Base-by-base conservation (phyloP, 2,113 vertebrate genomes). In the Sander lucioperca region DNA sequence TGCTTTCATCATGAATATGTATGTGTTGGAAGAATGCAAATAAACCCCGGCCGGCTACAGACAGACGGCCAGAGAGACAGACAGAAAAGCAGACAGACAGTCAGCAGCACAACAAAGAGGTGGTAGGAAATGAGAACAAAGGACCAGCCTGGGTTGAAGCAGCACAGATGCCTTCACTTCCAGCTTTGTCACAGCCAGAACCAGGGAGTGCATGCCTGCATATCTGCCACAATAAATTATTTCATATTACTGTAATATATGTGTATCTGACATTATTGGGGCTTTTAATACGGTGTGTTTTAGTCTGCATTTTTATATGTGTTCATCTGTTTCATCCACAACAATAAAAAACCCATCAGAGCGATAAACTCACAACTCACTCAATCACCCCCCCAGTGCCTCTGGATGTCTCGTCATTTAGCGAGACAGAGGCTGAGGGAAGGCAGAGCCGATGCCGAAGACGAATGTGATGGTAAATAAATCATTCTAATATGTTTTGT, bases 1-100 rank as follows among this genome's bases (percentile, higher is more conserved):
- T 47, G 88, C 90, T 91, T 90, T 85, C 77, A 91, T 91, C 89
- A 95, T 95, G 93, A 95, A 96, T 95, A 96, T 95, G 94, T 90
- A 95, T 95, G 92, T 83, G 84, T 74, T 87, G 80, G 91, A 89
- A 72, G 88, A 94, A 95, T 95, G 94, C 94, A 95, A 95, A 95
- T 95, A 91, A 83, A 93, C 83, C 82, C 3, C 39, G 51, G 74
- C 78, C 45, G 57, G 79, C 77, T 86, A 21, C 86, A 90, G 80
- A 87, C 53, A 88, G 85, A 74, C 59, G 74, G 71, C 72, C 21
- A 77, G 39, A 65, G 51, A 54, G 69, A 77, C 63, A 85, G 86
- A 86, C 74, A 85, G 85, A 80, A 51, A 5, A 6, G 30, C 74
- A 84, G 88, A 83, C 84, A 91, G 88, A 79, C 88, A 93, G 91